phyloP scores from a whole-genome alignment of 2,888 invertebrate species.

The Endotricha flammealis region DNA sequence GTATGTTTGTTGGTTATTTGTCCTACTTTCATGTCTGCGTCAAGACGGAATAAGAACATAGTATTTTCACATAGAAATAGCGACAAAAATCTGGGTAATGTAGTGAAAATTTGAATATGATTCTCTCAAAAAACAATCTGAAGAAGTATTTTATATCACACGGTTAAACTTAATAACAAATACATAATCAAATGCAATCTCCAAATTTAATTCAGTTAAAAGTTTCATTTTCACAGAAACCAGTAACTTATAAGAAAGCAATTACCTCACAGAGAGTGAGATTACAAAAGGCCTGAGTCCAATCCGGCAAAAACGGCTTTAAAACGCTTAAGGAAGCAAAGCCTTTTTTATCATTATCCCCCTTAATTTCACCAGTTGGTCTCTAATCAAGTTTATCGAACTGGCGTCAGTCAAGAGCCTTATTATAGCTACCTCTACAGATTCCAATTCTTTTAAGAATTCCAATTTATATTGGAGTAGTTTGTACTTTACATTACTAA shows the following conservation, averaged over 20 bases:
- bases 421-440: conserved; percentile 24
- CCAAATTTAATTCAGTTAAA: too few species aligned
- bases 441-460: not conserved
- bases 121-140: conserved; percentile 4
- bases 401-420: conserved; percentile 29
- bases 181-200: too few species aligned
- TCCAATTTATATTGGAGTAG: not conserved
- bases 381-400: conserved; percentile 44
- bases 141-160: too few species aligned
- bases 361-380: conserved; percentile 28
- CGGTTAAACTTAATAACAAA: too few species aligned
- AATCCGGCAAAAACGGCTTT: conserved; percentile 29
- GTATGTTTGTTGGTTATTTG: too few species aligned
- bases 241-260: conserved; percentile 1
- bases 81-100: too few species aligned
- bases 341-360: conserved; percentile 25
- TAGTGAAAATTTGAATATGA: too few species aligned
- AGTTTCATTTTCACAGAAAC: too few species aligned
- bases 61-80: too few species aligned
- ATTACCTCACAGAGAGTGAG: conserved; percentile 13
- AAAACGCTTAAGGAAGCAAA: conserved; percentile 25
- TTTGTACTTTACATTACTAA: not conserved
- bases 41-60: too few species aligned
- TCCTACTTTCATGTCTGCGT: too few species aligned
- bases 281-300: conserved; percentile 19